Percentiles rank a stretch among this genome's conserved stretches.
Conservation (phyloP, 2,113 vertebrate species). For the Columbina picui region DNA sequence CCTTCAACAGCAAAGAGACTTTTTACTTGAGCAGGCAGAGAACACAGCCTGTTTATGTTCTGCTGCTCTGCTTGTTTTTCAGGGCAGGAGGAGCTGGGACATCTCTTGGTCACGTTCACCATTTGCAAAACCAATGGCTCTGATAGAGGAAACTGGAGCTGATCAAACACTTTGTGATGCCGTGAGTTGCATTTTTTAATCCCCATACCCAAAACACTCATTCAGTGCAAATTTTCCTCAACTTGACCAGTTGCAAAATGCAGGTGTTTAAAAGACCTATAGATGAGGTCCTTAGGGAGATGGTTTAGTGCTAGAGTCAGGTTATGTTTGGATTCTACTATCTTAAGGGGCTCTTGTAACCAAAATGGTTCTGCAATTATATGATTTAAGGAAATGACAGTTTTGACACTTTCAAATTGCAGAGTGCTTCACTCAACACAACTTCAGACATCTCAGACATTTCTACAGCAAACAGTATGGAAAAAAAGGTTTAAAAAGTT, state of each 20-base stretch:
- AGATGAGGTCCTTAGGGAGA: too few species aligned
- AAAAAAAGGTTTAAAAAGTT: not conserved
- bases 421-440: not conserved
- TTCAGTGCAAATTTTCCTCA: not conserved
- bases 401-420: not conserved
- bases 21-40: not conserved
- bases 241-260: not conserved
- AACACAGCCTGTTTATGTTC: too few species aligned
- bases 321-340: too few species aligned
- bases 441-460: not conserved
- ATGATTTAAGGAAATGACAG: not conserved
- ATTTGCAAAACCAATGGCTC: not conserved
- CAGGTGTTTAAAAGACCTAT: too few species aligned
- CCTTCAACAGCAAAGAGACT: not conserved
- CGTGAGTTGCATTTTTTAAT: not conserved
- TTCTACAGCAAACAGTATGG: not conserved
- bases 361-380: too few species aligned
- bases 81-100: not conserved
- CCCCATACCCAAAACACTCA: not conserved
- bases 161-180: not conserved
- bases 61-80: not conserved
- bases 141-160: not conserved
- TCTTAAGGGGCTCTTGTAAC: too few species aligned
- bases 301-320: too few species aligned
- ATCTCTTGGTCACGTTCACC: not conserved